Conservation (phyloP, 2,113 vertebrate species). For the Prolemur simus region DNA sequence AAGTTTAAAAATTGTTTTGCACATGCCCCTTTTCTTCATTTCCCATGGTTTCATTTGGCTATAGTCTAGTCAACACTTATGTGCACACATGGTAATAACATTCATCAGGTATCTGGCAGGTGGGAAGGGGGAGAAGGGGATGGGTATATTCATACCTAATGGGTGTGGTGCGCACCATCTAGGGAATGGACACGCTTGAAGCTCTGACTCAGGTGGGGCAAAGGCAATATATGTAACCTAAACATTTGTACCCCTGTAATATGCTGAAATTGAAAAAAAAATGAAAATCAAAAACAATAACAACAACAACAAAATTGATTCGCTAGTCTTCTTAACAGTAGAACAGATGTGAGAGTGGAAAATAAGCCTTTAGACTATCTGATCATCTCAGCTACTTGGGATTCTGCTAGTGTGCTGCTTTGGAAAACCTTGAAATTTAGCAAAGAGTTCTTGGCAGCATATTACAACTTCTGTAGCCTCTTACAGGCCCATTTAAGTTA, state of each 20-base stretch:
- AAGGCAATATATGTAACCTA: too few species aligned
- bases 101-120: too few species aligned
- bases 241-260: too few species aligned
- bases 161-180: too few species aligned
- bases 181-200: too few species aligned
- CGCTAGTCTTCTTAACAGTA: neutral
- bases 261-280: too few species aligned
- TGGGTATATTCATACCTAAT: too few species aligned
- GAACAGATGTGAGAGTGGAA: neutral
- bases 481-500: neutral
- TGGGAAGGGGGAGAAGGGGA: too few species aligned
- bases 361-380: neutral
- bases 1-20: constrained; percentile 2
- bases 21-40: neutral
- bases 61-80: neutral
- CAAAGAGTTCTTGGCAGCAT: neutral
- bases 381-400: neutral
- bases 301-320: neutral
- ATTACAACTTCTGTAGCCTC: neutral
- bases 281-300: too few species aligned
- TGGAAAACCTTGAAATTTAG: constrained; percentile 17
- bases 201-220: too few species aligned
- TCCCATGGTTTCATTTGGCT: neutral
- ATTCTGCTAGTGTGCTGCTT: neutral
- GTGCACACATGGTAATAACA: too few species aligned